Evolutionary conservation across 2,113 vertebrate genomes (phyloP).

Genomic region (Echinops telfairi): DNA sequence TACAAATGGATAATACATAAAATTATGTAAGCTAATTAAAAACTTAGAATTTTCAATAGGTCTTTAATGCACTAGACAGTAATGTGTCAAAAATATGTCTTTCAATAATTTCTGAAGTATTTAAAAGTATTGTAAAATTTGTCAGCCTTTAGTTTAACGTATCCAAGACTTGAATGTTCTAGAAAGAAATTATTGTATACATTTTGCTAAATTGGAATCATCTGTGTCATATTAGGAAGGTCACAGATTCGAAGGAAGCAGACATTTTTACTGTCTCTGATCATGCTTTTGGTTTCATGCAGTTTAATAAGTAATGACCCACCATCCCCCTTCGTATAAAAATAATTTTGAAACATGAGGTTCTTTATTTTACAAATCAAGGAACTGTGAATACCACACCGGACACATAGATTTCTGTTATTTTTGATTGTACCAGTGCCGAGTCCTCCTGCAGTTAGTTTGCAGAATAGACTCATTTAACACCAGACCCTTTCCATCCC

Average conservation of each 20-base stretch:
- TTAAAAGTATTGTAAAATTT: slow-evolving; percentile 69
- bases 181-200: slow-evolving; percentile 65
- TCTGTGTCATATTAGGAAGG: slow-evolving; percentile 64
- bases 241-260: slow-evolving; percentile 50
- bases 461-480: neutral
- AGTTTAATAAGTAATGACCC: slow-evolving; percentile 69
- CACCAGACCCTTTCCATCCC: slow-evolving; percentile 18
- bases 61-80: slow-evolving; percentile 70
- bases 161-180: slow-evolving; percentile 12
- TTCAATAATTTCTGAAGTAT: slow-evolving; percentile 71
- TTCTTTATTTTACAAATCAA: slow-evolving; percentile 64
- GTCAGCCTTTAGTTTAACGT: slow-evolving; percentile 59
- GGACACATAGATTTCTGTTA: slow-evolving; percentile 40
- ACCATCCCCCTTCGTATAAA: slow-evolving; percentile 62
- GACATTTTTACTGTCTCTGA: slow-evolving; percentile 66
- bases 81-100: slow-evolving; percentile 68
- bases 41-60: slow-evolving; percentile 35
- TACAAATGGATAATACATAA: slow-evolving; percentile 75
- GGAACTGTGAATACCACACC: slow-evolving; percentile 41
- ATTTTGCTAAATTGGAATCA: slow-evolving; percentile 63
- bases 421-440: slow-evolving; percentile 14
- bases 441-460: neutral
- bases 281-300: slow-evolving; percentile 56
- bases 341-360: slow-evolving; percentile 63
- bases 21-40: slow-evolving; percentile 75